These are phyloP conservation scores for Peromyscus attwateri DNA, from an alignment of 2,797 vertebrate species.

Conservation along the genomic window DNA sequence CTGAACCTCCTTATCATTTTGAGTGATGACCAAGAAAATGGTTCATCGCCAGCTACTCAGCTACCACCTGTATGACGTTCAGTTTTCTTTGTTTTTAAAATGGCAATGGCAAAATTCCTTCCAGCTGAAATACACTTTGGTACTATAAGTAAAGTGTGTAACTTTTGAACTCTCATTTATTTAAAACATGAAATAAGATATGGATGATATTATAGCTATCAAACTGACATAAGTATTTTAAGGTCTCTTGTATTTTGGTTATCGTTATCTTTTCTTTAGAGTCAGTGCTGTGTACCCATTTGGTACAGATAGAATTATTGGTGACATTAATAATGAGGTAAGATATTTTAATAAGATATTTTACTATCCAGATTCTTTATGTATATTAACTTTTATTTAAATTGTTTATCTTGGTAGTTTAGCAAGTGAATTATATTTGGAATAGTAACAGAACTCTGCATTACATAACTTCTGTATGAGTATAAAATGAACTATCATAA, in stretches of 20 bases:
- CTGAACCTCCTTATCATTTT: neutral
- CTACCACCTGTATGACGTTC: neutral
- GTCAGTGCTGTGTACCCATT: neutral
- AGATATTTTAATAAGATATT: neutral
- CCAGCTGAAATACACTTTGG: constrained; percentile 1
- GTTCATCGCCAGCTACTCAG: neutral
- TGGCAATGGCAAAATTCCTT: neutral
- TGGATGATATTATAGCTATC: neutral
- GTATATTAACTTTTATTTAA: constrained; percentile 1
- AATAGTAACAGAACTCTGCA: neutral
- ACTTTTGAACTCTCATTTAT: neutral
- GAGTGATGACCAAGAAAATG: neutral
- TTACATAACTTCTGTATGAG: neutral
- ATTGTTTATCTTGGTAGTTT: constrained; percentile 42
- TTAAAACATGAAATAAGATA: neutral
- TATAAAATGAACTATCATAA: neutral
- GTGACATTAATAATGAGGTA: constrained; percentile 31
- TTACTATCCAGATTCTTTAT: constrained; percentile 43
- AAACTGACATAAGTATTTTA: constrained; percentile 35
- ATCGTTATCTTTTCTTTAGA: neutral
- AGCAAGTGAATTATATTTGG: constrained; percentile 34
- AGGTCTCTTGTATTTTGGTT: neutral
- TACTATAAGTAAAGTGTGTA: neutral
- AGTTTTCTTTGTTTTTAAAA: neutral
- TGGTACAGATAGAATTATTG: neutral